These are phyloP conservation scores for Hydrozoanthus tunicans DNA, from an alignment of 64 coral and sea anemone genomes.

Conservation along the genomic window DNA sequence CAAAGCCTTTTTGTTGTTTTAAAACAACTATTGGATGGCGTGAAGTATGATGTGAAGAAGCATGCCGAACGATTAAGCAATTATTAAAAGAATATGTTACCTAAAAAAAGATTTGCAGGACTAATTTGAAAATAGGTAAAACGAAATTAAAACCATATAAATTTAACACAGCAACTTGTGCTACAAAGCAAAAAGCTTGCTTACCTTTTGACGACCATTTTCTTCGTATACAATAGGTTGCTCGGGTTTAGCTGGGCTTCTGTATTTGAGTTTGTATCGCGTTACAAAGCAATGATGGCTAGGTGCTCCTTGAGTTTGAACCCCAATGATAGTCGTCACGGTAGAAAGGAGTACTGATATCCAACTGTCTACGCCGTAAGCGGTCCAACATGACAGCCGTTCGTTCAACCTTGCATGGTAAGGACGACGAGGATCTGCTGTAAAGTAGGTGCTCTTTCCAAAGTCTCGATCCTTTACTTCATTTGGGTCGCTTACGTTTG, in stretches of 20 bases:
- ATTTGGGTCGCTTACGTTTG: background rate
- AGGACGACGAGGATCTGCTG: background rate
- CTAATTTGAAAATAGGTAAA: background rate
- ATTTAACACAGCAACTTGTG: background rate
- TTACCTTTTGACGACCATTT: background rate
- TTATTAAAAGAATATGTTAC: too few relatives aligned
- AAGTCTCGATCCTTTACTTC: background rate
- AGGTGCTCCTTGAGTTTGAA: slow-evolving; percentile 9
- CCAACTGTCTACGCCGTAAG: background rate
- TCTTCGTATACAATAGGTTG: background rate
- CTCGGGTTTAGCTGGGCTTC: too few relatives aligned
- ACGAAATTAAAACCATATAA: background rate
- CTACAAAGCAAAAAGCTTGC: background rate
- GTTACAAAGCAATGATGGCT: background rate
- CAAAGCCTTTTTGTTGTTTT: too few relatives aligned
- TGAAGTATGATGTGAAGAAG: too few relatives aligned
- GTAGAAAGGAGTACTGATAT: background rate
- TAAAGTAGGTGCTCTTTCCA: background rate
- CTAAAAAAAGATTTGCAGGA: too few relatives aligned
- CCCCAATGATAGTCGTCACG: background rate
- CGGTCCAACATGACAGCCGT: background rate
- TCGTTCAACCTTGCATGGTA: background rate
- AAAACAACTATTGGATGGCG: too few relatives aligned
- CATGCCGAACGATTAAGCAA: too few relatives aligned
- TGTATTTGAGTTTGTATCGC: background rate